A percentile compares a stretch with the other conserved stretches of the same genome.
These are phyloP conservation scores for Pseudachorutes palmiensis DNA, from an alignment of 1,140 invertebrate genomes.

Conservation along the genomic window DNA sequence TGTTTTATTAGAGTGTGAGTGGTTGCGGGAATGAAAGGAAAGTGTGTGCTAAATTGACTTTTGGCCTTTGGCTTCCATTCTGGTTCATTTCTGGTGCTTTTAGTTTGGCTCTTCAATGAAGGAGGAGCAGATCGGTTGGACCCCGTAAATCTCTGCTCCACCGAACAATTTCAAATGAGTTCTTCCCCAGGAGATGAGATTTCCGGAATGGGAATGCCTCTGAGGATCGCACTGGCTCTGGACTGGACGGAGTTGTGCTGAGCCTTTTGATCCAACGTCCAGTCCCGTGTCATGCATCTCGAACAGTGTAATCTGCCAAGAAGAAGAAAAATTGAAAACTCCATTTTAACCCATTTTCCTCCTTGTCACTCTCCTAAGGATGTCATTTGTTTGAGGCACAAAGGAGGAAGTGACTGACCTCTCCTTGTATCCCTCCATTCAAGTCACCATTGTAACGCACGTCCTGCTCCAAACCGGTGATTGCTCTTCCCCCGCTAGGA, in stretches of 20 bases:
- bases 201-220: conserved; percentile 47
- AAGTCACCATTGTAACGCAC: conserved; percentile 38
- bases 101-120: not conserved
- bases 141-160: not conserved
- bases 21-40: no score
- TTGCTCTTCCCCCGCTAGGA: conserved; percentile 61
- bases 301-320: conserved; percentile 65
- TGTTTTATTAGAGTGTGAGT: no score
- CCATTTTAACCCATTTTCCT: no score
- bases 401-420: conserved; percentile 46
- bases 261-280: conserved; percentile 46
- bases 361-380: no score
- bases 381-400: conserved; percentile 38
- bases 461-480: conserved; percentile 62
- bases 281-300: conserved; percentile 67
- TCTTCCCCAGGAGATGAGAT: conserved; percentile 1
- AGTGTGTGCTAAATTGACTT: no score
- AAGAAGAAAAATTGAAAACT: not conserved
- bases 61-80: not conserved
- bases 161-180: not conserved
- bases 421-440: conserved; percentile 52
- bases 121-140: not conserved
- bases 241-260: not conserved
- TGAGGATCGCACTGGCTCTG: conserved; percentile 16
- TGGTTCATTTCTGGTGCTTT: no score